Evolutionary conservation across 2,113 vertebrate species (phyloP), one percentile per base, ranked within the genome.

Genomic region (Struthidea cinerea): DNA sequence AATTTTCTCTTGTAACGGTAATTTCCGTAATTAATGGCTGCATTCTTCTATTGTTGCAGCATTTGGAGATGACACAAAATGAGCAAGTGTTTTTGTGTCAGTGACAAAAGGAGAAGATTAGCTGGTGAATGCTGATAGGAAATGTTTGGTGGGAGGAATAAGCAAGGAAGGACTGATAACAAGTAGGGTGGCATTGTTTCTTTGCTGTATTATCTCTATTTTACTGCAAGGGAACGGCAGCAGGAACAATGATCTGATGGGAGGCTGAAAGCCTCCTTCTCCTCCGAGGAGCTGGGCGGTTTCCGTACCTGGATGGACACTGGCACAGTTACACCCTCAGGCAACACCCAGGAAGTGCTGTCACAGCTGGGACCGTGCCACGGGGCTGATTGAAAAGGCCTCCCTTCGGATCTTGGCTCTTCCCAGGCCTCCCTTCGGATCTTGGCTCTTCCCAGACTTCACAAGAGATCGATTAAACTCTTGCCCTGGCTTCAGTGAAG

Each of bases 11-110:
- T 4, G 27, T 90, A 93, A 92, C 14, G 6, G 92, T 86, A 97
- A 94, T 96, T 91, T 97, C 13, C 0, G 87, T 96, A 96, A 97
- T 97, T 97, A 97, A 97, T 97, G 97, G 94, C 93, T 97, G 93
- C 84, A 84, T 97, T 94, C 91, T 95, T 71, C 93, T 65, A 81
- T 77, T 77, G 91, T 92, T 53, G 88, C 95, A 13, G 90, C 37
- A 89, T 92, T 94, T 95, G 92, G 88, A 90, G 93, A 97, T 94
- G 97, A 95, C 97, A 97, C 19, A 69, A 95, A 97, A 90, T 33
- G 93, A 95, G 95, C 61, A 75, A 91, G 95, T 96, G 94, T 94
- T 97, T 97, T 97, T 97, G 93, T 97, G 96, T 90, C 95, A 49
- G 90, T 80, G 95, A 97, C 96, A 97, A 97, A 97, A 67, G 80